Base-by-base conservation (phyloP, 2,888 invertebrate species). In the Sthenelais limicola region DNA sequence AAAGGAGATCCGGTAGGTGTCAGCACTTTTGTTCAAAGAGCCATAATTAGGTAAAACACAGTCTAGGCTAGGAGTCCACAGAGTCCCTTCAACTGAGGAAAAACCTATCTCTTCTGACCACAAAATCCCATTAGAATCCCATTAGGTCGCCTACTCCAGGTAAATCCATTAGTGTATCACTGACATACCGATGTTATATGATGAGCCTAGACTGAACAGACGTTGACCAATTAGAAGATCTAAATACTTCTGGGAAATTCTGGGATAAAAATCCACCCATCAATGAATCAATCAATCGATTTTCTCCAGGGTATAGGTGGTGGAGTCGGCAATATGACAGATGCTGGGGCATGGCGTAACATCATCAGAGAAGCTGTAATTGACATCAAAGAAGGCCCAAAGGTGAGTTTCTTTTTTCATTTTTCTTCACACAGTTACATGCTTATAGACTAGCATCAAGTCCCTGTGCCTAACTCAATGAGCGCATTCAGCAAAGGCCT, bases 1-100 rank as follows among this genome's bases (percentile, higher is more conserved):
- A 62, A 62, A 62, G 62, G 62, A 21, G 62, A 62, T 9, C 35
- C 35, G 35, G 62, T 62, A 21, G 26, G 62, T 62, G 43, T 4
- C 35, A 43, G n/a, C n/a, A 43, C 43, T 18, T 43, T 9, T 43
- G 12, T 12, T 12, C 43, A 43, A 18, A 12, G 43, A 12, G 12
- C 43, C 43, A 12, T 43, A 9, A 43, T 43, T 12, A 43, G 18
- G 9, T 9, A 18, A 43, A 12, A 43, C 43, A 43, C 15, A 9
- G n/a, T 43, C 9, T 43, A 9, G 18, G 43, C 43, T 12, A 43
- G 9, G 43, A 18, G 18, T 12, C 15, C 9, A 18, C 43, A 43
- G 9, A 12, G 18, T 18, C 43, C 43, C 43, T 43, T 43, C 12
- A 43, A 43, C 15, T 43, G 43, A 12, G 18, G 18, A 9, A 43